These are phyloP conservation scores for Platanista minor DNA, from an alignment of 2,113 vertebrate genomes.

Conservation along the genomic window DNA sequence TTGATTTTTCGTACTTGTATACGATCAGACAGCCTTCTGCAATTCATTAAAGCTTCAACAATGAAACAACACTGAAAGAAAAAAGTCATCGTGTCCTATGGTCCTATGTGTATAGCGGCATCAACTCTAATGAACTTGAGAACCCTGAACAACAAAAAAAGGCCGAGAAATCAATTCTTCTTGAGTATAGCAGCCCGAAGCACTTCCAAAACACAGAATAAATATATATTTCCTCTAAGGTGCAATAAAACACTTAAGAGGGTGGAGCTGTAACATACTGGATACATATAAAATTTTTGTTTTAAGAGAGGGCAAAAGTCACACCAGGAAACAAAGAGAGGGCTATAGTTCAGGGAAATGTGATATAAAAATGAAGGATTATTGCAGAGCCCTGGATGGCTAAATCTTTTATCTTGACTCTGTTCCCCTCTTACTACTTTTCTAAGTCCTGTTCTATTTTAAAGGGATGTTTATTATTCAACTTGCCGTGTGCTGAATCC, in stretches of 20 bases:
- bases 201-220: background rate
- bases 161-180: background rate
- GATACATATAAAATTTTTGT: background rate
- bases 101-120: background rate
- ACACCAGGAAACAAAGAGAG: background rate
- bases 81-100: background rate
- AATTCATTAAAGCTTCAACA: background rate
- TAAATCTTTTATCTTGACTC: background rate
- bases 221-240: background rate
- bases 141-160: background rate
- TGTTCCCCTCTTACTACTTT: background rate
- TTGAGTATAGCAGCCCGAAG: background rate
- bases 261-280: background rate
- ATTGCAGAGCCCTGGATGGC: background rate
- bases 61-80: background rate
- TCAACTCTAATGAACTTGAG: background rate
- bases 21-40: background rate
- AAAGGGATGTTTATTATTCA: background rate
- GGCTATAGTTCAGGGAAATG: background rate
- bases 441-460: background rate
- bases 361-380: background rate
- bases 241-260: background rate
- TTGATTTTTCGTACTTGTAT: background rate
- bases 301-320: background rate
- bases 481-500: background rate